Percentiles rank a stretch among this genome's conserved stretches.
These are phyloP conservation scores for Stomorhina lunata DNA, from an alignment of 2,888 invertebrate genomes.

Conservation along the genomic window DNA sequence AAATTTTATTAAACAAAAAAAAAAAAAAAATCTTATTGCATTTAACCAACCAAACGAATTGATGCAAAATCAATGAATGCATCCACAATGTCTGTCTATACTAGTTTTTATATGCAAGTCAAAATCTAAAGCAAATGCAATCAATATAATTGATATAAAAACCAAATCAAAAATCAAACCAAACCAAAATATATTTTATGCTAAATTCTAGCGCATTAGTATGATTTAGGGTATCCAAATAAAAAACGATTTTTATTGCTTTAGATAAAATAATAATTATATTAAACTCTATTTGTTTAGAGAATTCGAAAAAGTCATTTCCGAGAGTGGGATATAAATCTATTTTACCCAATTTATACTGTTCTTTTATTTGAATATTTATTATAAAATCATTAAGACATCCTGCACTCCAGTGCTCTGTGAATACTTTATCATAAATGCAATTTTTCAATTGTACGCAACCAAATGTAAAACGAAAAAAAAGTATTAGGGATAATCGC, in stretches of 20 bases:
- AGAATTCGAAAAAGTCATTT: no score
- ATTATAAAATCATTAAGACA: no score
- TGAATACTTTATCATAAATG: no score
- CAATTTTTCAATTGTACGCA: conserved; percentile 2
- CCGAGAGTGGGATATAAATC: no score
- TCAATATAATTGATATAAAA: conserved; percentile 64
- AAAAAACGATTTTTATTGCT: no score
- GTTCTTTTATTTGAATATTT: no score
- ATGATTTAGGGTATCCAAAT: no score
- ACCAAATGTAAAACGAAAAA: conserved; percentile 33
- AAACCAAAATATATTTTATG: conserved; percentile 46
- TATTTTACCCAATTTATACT: no score
- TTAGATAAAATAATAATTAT: no score
- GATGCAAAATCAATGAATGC: conserved; percentile 19
- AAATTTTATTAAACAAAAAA: conserved; percentile 47
- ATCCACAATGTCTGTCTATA: conserved; percentile 6
- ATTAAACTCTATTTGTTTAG: no score
- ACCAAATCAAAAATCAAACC: conserved; percentile 43
- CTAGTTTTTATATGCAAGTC: no score
- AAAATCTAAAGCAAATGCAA: conserved; percentile 62
- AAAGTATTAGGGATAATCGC: neutral
- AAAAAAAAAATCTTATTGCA: conserved; percentile 43
- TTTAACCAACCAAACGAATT: conserved; percentile 31
- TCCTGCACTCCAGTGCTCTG: no score
- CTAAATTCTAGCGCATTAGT: neutral